Conservation (phyloP, 2,113 vertebrate species). For the Sinosuthora webbiana region DNA sequence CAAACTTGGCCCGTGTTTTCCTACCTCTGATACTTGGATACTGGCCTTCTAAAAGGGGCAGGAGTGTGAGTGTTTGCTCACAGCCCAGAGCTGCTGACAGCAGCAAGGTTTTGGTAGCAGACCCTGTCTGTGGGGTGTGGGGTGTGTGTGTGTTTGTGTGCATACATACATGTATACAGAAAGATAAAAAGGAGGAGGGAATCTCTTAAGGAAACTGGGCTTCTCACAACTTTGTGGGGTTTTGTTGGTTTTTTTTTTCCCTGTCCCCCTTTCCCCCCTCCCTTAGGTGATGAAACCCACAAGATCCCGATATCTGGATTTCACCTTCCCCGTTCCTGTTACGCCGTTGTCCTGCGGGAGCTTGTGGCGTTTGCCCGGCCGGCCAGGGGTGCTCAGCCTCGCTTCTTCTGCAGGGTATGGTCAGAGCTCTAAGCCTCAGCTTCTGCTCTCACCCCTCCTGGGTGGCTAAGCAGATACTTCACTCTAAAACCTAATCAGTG, state of each 20-base stretch:
- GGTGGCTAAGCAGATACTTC: neutral
- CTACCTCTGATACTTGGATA: neutral
- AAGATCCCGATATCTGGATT: conserved; percentile 79
- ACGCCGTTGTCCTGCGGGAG: conserved; percentile 57
- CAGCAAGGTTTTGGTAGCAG: neutral
- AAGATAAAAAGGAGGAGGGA: neutral
- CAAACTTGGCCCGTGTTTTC: neutral
- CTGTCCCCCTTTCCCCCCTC: neutral
- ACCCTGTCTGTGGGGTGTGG: neutral
- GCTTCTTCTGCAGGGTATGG: conserved; percentile 77
- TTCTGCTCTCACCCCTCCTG: neutral
- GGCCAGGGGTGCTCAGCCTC: conserved; percentile 24
- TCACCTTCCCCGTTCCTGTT: conserved; percentile 49
- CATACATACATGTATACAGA: neutral
- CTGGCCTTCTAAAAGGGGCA: neutral
- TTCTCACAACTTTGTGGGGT: neutral
- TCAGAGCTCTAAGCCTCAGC: neutral
- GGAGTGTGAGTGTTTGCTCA: neutral
- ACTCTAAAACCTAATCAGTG: neutral
- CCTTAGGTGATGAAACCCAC: conserved; percentile 75
- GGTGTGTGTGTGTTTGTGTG: neutral
- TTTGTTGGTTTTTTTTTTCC: too few species aligned
- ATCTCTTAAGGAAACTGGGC: neutral
- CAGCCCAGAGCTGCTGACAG: neutral
- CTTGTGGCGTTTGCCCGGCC: conserved; percentile 70